Conservation (phyloP, 2,797 vertebrate genomes). For the Tapirus indicus region DNA sequence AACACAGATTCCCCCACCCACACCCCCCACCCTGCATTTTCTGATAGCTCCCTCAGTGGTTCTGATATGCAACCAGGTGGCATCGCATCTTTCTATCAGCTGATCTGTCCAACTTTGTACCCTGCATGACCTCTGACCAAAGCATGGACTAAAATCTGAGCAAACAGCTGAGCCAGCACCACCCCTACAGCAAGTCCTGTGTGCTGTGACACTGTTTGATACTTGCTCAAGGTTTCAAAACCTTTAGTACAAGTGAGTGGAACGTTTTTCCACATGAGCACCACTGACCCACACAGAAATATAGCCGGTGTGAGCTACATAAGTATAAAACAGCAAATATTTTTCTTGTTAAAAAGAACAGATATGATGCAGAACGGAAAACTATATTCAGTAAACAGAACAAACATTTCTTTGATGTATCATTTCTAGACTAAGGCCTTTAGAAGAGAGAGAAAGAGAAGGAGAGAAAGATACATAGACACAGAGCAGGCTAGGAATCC, state of each 20-base stretch:
- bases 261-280: not conserved
- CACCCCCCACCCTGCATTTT: too few species aligned
- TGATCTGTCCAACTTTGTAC: not conserved
- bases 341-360: not conserved
- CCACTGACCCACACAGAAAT: not conserved
- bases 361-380: not conserved
- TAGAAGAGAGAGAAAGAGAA: not conserved
- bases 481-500: not conserved
- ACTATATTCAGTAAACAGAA: not conserved
- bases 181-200: not conserved
- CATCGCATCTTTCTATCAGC: too few species aligned
- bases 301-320: not conserved
- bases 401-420: not conserved
- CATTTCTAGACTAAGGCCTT: not conserved
- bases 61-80: too few species aligned
- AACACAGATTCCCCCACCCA: accelerated
- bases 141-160: not conserved
- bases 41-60: not conserved
- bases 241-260: not conserved
- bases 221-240: not conserved
- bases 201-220: not conserved
- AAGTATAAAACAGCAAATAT: not conserved
- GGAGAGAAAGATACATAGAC: not conserved
- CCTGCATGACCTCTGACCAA: not conserved
- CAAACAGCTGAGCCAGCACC: not conserved